phyloP scores from a whole-genome alignment of 2,888 invertebrate genomes.

The Psylliodes chrysocephalus region DNA sequence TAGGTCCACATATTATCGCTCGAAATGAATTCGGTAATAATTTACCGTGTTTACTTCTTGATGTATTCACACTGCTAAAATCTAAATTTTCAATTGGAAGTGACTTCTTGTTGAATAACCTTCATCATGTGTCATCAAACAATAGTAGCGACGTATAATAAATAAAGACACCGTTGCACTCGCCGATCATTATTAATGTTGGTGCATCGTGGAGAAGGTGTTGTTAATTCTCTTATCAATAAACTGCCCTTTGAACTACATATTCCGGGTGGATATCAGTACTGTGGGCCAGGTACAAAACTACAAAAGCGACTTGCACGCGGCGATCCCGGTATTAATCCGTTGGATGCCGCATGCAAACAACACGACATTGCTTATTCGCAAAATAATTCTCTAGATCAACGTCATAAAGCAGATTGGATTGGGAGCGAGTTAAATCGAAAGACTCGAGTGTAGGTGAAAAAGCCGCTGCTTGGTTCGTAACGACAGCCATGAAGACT shows the following conservation, averaged over 20 bases:
- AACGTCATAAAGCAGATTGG: slow-evolving; percentile 56
- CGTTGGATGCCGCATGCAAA: slow-evolving; percentile 54
- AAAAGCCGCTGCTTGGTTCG: slow-evolving; percentile 51
- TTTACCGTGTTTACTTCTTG: background rate
- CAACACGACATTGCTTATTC: slow-evolving; percentile 52
- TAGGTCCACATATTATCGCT: background rate
- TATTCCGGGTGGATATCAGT: no score
- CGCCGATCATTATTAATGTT: no score
- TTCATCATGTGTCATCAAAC: no score
- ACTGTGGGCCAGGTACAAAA: slow-evolving; percentile 49
- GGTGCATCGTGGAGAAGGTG: no score
- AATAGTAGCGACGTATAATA: no score
- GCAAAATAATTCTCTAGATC: slow-evolving; percentile 37
- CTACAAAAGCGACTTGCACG: slow-evolving; percentile 49
- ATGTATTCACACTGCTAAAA: no score
- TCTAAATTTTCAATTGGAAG: no score
- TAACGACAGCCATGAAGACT: slow-evolving; percentile 55
- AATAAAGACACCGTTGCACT: no score
- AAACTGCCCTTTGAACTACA: no score
- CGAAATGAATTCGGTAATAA: no score
- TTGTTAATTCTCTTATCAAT: slow-evolving; percentile 46
- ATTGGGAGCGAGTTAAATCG: slow-evolving; percentile 48
- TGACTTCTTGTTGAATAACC: no score
- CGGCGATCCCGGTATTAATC: slow-evolving; percentile 55
- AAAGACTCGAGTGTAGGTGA: slow-evolving; percentile 52